Evolutionary conservation across 2,113 vertebrate genomes (phyloP).

Genomic region (Lepus timidus): DNA sequence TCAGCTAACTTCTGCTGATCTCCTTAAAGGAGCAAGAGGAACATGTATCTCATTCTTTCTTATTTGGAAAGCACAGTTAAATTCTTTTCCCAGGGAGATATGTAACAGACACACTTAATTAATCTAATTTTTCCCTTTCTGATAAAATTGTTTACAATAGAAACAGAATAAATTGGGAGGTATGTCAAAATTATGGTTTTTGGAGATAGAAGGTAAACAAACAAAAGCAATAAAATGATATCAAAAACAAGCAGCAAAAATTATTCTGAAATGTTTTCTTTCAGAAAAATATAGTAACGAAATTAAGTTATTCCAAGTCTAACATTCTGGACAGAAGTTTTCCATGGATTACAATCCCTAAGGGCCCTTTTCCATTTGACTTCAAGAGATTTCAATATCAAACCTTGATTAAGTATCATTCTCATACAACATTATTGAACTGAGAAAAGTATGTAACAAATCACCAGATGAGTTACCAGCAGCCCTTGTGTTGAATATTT

Average conservation of each 20-base stretch:
- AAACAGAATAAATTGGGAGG: slow-evolving; percentile 17
- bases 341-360: background rate
- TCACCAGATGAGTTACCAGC: background rate
- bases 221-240: slow-evolving; percentile 21
- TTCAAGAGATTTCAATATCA: background rate
- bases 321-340: slow-evolving; percentile 15
- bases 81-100: background rate
- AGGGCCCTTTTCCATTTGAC: background rate
- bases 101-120: background rate
- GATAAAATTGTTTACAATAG: slow-evolving; percentile 2
- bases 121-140: slow-evolving; percentile 37
- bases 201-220: background rate
- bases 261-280: slow-evolving; percentile 41
- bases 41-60: slow-evolving; percentile 36
- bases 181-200: background rate
- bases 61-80: slow-evolving; percentile 46
- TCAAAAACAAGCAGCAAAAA: background rate
- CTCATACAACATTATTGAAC: background rate
- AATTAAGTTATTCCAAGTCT: background rate
- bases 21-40: background rate
- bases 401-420: background rate
- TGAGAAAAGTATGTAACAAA: background rate
- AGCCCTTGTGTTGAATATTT: background rate
- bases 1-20: background rate
- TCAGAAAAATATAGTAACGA: slow-evolving; percentile 19